A percentile compares a stretch with the other conserved stretches of the same genome.
These are phyloP conservation scores for Mya arenaria DNA, from an alignment of 1,140 invertebrate genomes.

Conservation along the genomic window DNA sequence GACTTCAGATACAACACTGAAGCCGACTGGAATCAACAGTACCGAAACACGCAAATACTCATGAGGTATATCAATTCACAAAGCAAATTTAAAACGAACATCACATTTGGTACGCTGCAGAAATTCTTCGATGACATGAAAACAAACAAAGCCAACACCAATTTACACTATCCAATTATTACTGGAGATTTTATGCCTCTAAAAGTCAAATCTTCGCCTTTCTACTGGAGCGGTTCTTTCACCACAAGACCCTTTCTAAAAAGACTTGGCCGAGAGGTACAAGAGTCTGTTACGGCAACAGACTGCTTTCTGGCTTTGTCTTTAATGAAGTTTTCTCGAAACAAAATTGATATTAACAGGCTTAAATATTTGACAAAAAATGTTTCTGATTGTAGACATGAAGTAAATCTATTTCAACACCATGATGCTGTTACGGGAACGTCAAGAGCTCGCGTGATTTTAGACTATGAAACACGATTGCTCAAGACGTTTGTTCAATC, in stretches of 20 bases:
- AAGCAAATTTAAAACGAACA: not conserved
- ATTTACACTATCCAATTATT: not conserved
- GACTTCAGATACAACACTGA: constrained; percentile 7
- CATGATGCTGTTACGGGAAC: no score
- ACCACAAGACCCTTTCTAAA: constrained; percentile 10
- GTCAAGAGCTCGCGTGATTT: no score
- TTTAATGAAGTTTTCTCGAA: no score
- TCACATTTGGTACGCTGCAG: not conserved
- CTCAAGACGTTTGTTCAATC: no score
- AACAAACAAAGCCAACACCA: not conserved
- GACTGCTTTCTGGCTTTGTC: not conserved
- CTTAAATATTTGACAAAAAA: no score
- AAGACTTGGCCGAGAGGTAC: not conserved
- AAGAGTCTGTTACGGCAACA: constrained; percentile 5
- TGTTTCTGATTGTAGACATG: no score
- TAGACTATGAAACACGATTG: no score
- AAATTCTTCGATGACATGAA: not conserved
- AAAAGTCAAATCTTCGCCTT: not conserved
- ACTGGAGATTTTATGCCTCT: not conserved
- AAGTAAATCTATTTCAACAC: no score
- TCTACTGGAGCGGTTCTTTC: constrained; percentile 26
- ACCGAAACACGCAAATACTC: not conserved
- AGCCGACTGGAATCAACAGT: not conserved
- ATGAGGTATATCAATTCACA: constrained; percentile 13
- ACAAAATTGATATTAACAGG: no score